Evolutionary conservation across 2,113 vertebrate genomes (phyloP).

Genomic region (Hydrochoerus hydrochaeris): DNA sequence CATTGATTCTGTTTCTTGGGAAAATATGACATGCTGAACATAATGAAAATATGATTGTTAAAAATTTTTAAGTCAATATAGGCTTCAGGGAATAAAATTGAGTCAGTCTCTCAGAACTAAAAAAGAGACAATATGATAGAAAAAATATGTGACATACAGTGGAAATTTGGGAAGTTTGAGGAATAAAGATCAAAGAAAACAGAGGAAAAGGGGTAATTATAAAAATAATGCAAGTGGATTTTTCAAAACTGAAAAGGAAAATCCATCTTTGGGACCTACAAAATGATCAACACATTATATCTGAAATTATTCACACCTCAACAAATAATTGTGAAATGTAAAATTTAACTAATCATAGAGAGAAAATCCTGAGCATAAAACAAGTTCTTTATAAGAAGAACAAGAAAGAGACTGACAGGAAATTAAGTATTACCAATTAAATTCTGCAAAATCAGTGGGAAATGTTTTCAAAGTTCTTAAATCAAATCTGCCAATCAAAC

Average conservation of each 20-base stretch:
- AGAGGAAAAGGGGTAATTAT: not conserved
- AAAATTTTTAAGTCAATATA: not conserved
- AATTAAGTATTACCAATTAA: not conserved
- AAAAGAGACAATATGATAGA: not conserved
- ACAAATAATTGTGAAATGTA: not conserved
- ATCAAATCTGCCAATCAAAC: conserved; percentile 32
- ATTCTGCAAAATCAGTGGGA: not conserved
- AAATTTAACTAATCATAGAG: not conserved
- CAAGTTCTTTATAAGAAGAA: not conserved
- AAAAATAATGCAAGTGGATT: not conserved
- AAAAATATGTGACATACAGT: not conserved
- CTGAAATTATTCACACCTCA: not conserved
- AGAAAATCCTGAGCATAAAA: not conserved
- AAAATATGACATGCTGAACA: not conserved
- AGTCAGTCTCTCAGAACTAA: not conserved
- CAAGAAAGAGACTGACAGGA: not conserved
- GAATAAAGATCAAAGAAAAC: not conserved
- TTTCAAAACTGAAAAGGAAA: not conserved
- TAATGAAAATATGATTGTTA: not conserved
- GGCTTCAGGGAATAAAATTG: not conserved
- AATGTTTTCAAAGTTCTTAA: conserved; percentile 5
- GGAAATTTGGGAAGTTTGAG: not conserved
- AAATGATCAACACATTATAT: not conserved
- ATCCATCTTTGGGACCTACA: not conserved
- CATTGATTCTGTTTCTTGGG: not conserved